A percentile compares a stretch with the other conserved stretches of the same genome.
Conservation (phyloP, 2,113 vertebrate species). For the Eudorcas thomsonii region DNA sequence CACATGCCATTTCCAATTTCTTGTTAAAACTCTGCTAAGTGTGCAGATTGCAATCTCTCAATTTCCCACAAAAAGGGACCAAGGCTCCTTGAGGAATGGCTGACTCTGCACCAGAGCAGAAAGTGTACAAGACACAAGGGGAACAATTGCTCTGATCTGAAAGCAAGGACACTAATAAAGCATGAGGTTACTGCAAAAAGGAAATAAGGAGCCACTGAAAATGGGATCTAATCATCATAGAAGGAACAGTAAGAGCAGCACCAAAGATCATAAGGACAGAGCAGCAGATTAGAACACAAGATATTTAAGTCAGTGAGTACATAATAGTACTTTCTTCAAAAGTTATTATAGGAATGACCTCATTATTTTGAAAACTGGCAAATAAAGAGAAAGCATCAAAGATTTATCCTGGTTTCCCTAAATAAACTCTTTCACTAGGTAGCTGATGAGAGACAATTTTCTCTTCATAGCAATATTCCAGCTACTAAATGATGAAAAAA, state of each 20-base stretch:
- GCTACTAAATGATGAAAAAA: background rate
- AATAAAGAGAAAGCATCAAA: background rate
- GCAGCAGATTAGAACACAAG: background rate
- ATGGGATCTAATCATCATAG: background rate
- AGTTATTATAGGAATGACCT: background rate
- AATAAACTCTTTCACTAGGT: background rate
- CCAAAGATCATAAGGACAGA: background rate
- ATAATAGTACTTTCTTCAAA: background rate
- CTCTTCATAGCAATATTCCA: background rate
- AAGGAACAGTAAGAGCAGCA: background rate
- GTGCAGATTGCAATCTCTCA: background rate
- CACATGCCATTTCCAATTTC: conserved; percentile 1
- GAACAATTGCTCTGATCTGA: background rate
- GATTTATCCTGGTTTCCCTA: background rate
- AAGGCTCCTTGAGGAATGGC: background rate
- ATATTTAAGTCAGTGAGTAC: background rate
- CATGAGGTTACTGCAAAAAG: background rate
- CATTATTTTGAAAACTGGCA: background rate
- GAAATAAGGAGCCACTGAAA: background rate
- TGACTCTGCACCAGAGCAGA: background rate
- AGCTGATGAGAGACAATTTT: background rate
- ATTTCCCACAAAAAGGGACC: background rate
- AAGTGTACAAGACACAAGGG: accelerated
- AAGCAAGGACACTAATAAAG: background rate
- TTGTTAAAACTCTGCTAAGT: background rate